phyloP scores from a whole-genome alignment of 2,888 invertebrate species.

The Temnothorax unifasciatus region DNA sequence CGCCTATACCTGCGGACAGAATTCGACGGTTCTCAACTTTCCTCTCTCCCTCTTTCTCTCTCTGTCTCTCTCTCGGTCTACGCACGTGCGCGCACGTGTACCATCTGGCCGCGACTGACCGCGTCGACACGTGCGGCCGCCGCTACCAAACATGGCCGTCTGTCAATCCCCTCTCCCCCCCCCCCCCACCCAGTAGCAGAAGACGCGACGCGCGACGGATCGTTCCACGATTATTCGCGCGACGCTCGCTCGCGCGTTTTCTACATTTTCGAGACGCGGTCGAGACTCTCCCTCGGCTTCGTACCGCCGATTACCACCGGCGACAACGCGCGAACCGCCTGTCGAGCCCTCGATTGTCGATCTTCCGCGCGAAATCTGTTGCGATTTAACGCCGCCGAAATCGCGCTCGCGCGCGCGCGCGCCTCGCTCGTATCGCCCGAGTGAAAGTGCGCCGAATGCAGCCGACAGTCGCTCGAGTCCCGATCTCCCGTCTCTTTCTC shows the following conservation, averaged over 20 bases:
- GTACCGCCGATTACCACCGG: background rate
- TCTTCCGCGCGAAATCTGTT: conserved; percentile 33
- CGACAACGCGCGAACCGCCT: background rate
- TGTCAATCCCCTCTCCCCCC: conserved; percentile 60
- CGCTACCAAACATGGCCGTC: conserved; percentile 76
- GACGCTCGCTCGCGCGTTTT: conserved; percentile 2
- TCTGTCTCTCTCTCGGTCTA: background rate
- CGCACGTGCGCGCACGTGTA: conserved; percentile 22
- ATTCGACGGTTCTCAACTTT: conserved; percentile 1
- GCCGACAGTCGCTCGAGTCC: conserved; percentile 32
- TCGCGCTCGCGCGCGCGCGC: conserved; percentile 13
- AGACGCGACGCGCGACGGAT: conserved; percentile 16
- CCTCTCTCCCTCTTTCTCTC: background rate
- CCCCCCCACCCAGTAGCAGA: conserved; percentile 5
- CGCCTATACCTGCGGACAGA: conserved; percentile 32
- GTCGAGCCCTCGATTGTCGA: background rate
- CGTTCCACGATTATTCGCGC: conserved; percentile 3
- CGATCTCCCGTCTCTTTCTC: background rate
- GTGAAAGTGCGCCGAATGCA: conserved; percentile 45
- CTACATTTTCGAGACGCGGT: background rate
- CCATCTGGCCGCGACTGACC: conserved; percentile 61
- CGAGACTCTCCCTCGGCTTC: background rate
- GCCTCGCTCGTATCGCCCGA: conserved; percentile 32
- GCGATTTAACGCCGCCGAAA: conserved; percentile 37
- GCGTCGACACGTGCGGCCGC: conserved; percentile 75